These are phyloP conservation scores for Sitophilus oryzae DNA, from an alignment of 1,140 invertebrate species.

Conservation along the genomic window DNA sequence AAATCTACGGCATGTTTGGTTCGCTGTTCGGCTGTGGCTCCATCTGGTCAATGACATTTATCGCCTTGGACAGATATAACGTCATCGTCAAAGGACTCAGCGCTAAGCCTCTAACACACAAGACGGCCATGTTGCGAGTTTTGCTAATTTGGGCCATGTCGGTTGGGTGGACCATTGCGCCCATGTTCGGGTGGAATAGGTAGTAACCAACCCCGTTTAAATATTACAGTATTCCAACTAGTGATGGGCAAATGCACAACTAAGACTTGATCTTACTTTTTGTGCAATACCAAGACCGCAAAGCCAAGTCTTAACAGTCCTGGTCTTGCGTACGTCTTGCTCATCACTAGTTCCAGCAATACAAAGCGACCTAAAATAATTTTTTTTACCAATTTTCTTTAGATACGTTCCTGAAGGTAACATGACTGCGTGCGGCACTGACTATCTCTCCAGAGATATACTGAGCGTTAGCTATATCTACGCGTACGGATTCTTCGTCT, in stretches of 20 bases:
- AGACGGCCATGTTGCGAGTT: slow-evolving; percentile 61
- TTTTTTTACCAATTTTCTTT: too few relatives aligned
- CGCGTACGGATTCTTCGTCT: slow-evolving; percentile 64
- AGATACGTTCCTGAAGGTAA: slow-evolving; percentile 85
- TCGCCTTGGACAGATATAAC: slow-evolving; percentile 77
- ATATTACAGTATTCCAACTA: too few relatives aligned
- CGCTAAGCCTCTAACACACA: slow-evolving; percentile 63
- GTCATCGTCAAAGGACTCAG: slow-evolving; percentile 74
- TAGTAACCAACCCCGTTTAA: slow-evolving; percentile 43
- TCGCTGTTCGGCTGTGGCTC: slow-evolving; percentile 74
- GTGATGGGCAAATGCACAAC: too few relatives aligned
- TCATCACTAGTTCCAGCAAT: too few relatives aligned
- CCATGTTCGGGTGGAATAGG: slow-evolving; percentile 75
- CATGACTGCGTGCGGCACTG: slow-evolving; percentile 79
- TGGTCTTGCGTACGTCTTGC: too few relatives aligned
- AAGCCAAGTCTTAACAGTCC: too few relatives aligned
- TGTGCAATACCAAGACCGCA: too few relatives aligned
- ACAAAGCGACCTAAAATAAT: too few relatives aligned
- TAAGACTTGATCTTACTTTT: too few relatives aligned
- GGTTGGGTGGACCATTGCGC: slow-evolving; percentile 61
- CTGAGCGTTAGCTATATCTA: slow-evolving; percentile 62
- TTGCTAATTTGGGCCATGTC: slow-evolving; percentile 64
- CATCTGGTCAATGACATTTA: slow-evolving; percentile 79
- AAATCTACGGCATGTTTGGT: slow-evolving; percentile 64
- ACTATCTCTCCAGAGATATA: slow-evolving; percentile 67